These are phyloP conservation scores for Lophotriccus pileatus DNA, from an alignment of 2,797 vertebrate genomes.

Conservation along the genomic window DNA sequence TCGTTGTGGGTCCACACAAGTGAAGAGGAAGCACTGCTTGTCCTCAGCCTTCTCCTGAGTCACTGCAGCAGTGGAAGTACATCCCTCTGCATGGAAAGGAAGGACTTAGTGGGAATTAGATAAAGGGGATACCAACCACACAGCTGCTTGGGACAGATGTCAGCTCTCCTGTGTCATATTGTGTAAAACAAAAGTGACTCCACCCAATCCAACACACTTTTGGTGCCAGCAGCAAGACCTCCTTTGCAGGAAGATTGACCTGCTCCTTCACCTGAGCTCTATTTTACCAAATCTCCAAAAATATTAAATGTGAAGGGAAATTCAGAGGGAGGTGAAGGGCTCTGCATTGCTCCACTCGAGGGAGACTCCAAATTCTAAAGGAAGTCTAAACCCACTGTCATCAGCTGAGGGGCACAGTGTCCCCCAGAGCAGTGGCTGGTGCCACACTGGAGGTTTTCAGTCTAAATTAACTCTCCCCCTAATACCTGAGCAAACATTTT, in stretches of 20 bases:
- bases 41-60: neutral
- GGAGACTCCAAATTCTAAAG: neutral
- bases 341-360: neutral
- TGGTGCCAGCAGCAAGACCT: neutral
- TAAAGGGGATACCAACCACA: neutral
- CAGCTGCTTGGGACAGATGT: neutral
- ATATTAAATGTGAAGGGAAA: neutral
- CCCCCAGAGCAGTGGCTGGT: constrained; percentile 28
- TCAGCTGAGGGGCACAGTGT: neutral
- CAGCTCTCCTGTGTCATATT: accelerated
- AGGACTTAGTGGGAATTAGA: accelerated
- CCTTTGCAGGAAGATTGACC: neutral
- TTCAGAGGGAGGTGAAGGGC: neutral
- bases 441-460: constrained; percentile 54
- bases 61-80: accelerated
- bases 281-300: neutral
- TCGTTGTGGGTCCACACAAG: neutral
- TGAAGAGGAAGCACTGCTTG: neutral
- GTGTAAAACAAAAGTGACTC: neutral
- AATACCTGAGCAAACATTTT: constrained; percentile 72
- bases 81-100: accelerated
- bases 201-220: accelerated
- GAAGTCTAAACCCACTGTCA: neutral
- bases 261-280: neutral
- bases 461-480: constrained; percentile 58